Evolutionary conservation across 2,113 vertebrate genomes (phyloP).

Genomic region (Chloropsis hardwickii): DNA sequence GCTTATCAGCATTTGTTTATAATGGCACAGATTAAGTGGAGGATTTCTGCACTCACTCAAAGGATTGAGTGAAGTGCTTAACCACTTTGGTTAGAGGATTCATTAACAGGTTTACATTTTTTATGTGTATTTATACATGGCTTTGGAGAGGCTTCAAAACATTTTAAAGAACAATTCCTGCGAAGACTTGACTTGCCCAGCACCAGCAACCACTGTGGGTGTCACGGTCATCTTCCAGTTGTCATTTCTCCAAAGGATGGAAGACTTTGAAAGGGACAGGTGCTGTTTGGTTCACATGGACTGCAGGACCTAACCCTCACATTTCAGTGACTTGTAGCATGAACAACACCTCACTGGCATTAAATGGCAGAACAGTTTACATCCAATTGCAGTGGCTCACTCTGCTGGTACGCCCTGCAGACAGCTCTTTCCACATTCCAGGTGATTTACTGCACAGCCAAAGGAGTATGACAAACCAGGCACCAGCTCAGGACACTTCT

Average conservation of each 20-base stretch:
- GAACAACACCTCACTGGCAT: background rate
- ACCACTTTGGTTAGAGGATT: background rate
- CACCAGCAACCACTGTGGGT: accelerated
- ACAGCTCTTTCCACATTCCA: background rate
- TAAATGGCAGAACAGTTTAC: background rate
- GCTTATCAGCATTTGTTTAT: background rate
- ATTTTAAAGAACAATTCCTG: background rate
- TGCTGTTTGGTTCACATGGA: accelerated
- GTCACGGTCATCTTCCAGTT: background rate
- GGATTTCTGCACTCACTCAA: background rate
- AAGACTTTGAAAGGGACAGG: background rate
- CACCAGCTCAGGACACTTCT: background rate
- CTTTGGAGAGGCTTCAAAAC: background rate
- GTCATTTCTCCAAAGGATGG: background rate
- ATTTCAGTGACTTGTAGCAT: background rate
- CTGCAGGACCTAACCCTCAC: background rate
- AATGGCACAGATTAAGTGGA: background rate
- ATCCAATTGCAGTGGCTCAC: background rate
- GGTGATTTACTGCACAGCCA: background rate
- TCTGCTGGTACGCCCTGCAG: background rate
- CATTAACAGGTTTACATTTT: background rate
- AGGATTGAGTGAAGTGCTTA: background rate
- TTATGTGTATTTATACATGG: background rate
- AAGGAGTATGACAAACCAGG: background rate
- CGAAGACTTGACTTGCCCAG: background rate